phyloP scores from a whole-genome alignment of 1,140 invertebrate genomes.

The Adelges cooleyi region DNA sequence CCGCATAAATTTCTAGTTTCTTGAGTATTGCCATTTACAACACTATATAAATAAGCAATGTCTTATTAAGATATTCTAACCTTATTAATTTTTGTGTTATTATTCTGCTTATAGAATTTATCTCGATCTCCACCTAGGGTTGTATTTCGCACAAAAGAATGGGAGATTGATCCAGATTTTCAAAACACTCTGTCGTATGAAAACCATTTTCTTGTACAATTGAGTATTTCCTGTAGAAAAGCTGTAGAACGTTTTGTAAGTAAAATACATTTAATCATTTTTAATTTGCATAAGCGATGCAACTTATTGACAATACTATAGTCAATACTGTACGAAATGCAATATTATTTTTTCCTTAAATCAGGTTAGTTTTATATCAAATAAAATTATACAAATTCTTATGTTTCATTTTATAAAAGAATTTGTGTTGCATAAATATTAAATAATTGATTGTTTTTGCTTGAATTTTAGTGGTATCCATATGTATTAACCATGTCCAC shows the following conservation, averaged over 20 bases:
- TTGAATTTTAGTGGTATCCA: background rate
- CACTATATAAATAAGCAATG: too few relatives aligned
- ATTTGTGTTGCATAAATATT: background rate
- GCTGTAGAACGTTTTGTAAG: slow-evolving; percentile 3
- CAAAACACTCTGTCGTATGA: background rate
- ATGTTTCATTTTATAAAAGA: background rate
- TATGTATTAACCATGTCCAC: background rate
- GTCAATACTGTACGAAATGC: too few relatives aligned
- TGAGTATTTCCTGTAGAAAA: slow-evolving; percentile 4
- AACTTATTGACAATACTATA: too few relatives aligned
- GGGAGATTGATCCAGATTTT: slow-evolving; percentile 16
- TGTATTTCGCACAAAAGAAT: background rate
- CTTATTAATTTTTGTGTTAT: background rate
- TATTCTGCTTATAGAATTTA: background rate
- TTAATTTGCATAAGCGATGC: too few relatives aligned
- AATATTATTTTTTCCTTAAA: too few relatives aligned
- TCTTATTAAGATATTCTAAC: background rate
- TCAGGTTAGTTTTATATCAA: too few relatives aligned
- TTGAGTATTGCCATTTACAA: too few relatives aligned
- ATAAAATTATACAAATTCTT: too few relatives aligned
- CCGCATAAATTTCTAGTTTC: too few relatives aligned
- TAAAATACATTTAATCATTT: background rate
- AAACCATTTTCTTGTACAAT: background rate
- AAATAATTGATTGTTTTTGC: background rate
- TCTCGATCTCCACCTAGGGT: background rate